phyloP scores from a whole-genome alignment of 2,797 vertebrate genomes.

The Acanthornis magna region DNA sequence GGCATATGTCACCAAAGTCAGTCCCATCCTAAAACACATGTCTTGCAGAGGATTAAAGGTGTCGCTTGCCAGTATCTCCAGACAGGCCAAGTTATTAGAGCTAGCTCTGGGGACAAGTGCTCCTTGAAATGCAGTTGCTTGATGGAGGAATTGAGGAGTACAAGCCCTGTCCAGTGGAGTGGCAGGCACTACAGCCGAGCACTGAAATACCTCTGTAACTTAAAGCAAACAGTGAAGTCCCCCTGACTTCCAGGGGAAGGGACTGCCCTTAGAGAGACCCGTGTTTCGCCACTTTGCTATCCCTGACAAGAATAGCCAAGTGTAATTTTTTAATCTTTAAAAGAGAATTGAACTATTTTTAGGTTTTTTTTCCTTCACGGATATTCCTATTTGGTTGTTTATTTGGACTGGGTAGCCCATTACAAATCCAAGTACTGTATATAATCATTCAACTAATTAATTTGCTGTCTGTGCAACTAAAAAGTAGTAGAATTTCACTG shows the following conservation, averaged over 20 bases:
- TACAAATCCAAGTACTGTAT: not conserved
- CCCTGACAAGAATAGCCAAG: not conserved
- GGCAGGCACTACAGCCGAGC: not conserved
- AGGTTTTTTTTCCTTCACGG: not conserved
- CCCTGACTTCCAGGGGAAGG: not conserved
- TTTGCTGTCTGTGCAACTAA: not conserved
- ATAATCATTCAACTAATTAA: not conserved
- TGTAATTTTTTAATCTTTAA: not conserved
- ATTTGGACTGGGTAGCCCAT: not conserved
- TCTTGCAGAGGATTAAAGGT: not conserved
- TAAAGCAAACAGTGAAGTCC: not conserved
- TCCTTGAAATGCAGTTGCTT: not conserved
- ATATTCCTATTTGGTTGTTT: not conserved
- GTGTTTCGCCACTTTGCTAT: not conserved
- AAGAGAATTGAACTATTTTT: not conserved
- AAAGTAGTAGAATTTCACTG: not conserved
- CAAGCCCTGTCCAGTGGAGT: not conserved
- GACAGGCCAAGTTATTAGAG: not conserved
- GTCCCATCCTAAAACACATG: not conserved
- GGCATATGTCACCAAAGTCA: not conserved
- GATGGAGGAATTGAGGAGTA: not conserved
- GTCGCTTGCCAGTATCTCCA: not conserved
- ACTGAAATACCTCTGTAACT: not conserved
- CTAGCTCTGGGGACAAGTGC: not conserved
- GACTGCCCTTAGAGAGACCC: not conserved